These are phyloP conservation scores for Selene dorsalis DNA, from an alignment of 2,797 vertebrate genomes.

Conservation along the genomic window DNA sequence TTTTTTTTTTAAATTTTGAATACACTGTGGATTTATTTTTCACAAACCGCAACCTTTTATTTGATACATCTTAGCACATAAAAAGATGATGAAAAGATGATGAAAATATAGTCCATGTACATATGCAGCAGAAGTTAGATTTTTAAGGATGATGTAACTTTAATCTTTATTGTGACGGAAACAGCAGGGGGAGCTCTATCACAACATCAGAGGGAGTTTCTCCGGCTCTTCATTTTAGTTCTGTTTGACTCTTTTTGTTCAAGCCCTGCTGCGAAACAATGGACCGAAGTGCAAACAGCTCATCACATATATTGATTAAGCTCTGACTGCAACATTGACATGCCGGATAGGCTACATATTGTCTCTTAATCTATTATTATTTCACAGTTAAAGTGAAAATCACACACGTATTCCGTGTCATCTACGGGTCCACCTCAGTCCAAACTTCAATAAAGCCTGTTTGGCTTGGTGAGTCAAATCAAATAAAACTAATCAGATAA, in stretches of 20 bases:
- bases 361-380: too few relatives aligned
- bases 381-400: neutral
- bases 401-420: neutral
- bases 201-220: neutral
- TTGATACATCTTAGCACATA: neutral
- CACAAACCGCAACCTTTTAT: too few relatives aligned
- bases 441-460: neutral
- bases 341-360: neutral
- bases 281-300: neutral
- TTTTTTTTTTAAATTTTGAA: too few relatives aligned
- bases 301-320: neutral
- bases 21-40: too few relatives aligned
- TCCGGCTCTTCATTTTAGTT: neutral
- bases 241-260: neutral
- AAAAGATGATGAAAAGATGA: too few relatives aligned
- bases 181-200: slow-evolving; percentile 61
- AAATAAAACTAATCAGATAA: slow-evolving; percentile 18
- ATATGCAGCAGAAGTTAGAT: too few relatives aligned
- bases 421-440: slow-evolving; percentile 14
- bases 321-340: neutral
- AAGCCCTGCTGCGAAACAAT: neutral
- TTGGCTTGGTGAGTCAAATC: slow-evolving; percentile 1
- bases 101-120: too few relatives aligned
- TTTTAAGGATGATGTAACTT: too few relatives aligned
- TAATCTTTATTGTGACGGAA: neutral